These are phyloP conservation scores for Apotomis capreana DNA, from an alignment of 2,888 invertebrate species.

Conservation along the genomic window DNA sequence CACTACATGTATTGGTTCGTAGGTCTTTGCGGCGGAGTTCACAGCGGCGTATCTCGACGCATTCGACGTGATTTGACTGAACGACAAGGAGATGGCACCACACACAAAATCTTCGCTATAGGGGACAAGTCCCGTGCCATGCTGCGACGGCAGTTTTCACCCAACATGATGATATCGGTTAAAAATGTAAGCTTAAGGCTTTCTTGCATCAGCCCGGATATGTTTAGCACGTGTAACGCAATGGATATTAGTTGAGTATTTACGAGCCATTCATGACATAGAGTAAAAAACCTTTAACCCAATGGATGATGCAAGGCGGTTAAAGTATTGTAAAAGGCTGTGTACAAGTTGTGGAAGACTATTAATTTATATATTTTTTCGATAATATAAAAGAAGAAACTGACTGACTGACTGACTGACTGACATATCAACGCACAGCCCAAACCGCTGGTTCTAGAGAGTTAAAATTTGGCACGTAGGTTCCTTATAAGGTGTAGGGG, in stretches of 20 bases:
- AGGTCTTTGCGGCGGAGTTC: constrained; percentile 91
- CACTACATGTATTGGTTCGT: constrained; percentile 21
- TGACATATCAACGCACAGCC: too few relatives aligned
- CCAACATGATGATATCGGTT: constrained; percentile 84
- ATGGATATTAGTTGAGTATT: neutral
- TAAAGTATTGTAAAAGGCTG: too few relatives aligned
- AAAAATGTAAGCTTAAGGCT: constrained; percentile 71
- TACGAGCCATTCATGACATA: too few relatives aligned
- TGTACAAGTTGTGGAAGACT: too few relatives aligned
- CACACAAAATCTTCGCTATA: constrained; percentile 84
- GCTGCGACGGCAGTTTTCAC: constrained; percentile 73
- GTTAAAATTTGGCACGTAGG: too few relatives aligned
- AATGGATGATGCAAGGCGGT: neutral
- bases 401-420: too few relatives aligned
- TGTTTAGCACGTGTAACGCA: neutral
- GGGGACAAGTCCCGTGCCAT: constrained; percentile 88
- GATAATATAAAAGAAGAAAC: too few relatives aligned
- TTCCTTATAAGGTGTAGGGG: too few relatives aligned
- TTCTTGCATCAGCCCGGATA: neutral
- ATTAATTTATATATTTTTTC: too few relatives aligned
- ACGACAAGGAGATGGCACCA: constrained; percentile 56
- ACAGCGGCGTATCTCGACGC: constrained; percentile 85
- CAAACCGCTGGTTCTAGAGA: too few relatives aligned
- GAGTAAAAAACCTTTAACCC: neutral
- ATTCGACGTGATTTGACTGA: constrained; percentile 78